A percentile compares a stretch with the other conserved stretches of the same genome.
These are phyloP conservation scores for Myzus persicae DNA, from an alignment of 1,140 invertebrate species.

Conservation along the genomic window DNA sequence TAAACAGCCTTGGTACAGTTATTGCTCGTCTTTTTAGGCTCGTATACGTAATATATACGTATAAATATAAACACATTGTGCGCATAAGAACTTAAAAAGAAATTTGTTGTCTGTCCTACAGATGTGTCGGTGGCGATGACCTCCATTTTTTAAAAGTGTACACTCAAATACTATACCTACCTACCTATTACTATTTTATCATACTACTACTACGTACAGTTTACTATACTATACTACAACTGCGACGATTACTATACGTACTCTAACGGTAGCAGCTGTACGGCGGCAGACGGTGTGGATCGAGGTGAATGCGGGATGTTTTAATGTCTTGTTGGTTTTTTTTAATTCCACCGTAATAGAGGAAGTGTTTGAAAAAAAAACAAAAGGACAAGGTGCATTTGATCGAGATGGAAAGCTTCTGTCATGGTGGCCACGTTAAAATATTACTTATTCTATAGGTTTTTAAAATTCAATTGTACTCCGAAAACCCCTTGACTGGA, in stretches of 20 bases:
- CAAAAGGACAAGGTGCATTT: constrained; percentile 55
- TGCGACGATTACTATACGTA: neutral
- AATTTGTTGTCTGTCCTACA: constrained; percentile 40
- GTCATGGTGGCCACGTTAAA: neutral
- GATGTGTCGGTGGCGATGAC: constrained; percentile 17
- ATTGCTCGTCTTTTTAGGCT: neutral
- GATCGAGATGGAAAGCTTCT: constrained; percentile 55
- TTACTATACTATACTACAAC: constrained; percentile 6
- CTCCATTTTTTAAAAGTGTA: constrained; percentile 28
- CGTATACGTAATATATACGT: neutral
- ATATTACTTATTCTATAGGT: constrained; percentile 45
- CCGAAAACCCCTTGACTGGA: constrained; percentile 3
- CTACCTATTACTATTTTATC: constrained; percentile 12
- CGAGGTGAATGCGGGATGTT: constrained; percentile 55
- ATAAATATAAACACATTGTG: neutral
- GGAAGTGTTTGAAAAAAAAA: constrained; percentile 50
- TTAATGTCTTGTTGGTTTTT: constrained; percentile 57
- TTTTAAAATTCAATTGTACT: constrained; percentile 44
- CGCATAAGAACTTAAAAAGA: constrained; percentile 47
- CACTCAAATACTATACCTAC: neutral
- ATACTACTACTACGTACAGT: constrained; percentile 1
- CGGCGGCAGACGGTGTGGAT: constrained; percentile 45
- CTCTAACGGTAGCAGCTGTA: constrained; percentile 52
- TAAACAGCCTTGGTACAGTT: constrained; percentile 40
- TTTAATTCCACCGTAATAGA: constrained; percentile 43